Percentiles rank a stretch among this genome's conserved stretches.
These are phyloP conservation scores for Ornithoptera alexandrae DNA, from an alignment of 2,888 invertebrate species.

Conservation along the genomic window DNA sequence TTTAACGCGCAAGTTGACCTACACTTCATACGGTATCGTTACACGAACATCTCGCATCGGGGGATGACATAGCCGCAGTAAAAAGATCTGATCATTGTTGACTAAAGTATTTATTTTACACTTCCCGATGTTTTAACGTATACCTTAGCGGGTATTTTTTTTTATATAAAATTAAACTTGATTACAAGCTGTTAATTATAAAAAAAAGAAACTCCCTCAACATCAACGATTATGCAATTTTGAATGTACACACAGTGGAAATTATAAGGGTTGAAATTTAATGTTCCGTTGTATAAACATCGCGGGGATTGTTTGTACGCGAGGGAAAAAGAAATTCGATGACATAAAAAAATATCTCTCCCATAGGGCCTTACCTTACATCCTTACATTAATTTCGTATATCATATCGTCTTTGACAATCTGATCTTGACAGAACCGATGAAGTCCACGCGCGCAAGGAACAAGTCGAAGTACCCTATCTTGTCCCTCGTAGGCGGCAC, in stretches of 20 bases:
- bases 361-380: slow-evolving; percentile 78
- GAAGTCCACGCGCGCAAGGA: slow-evolving; percentile 49
- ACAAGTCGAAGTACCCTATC: slow-evolving; percentile 53
- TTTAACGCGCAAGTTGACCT: slow-evolving; percentile 50
- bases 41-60: slow-evolving; percentile 27
- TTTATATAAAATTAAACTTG: slow-evolving; percentile 63
- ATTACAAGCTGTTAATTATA: slow-evolving; percentile 75
- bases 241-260: slow-evolving; percentile 51
- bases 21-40: slow-evolving; percentile 42
- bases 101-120: slow-evolving; percentile 75
- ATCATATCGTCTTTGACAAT: slow-evolving; percentile 78
- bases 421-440: slow-evolving; percentile 60
- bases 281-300: slow-evolving; percentile 45
- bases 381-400: slow-evolving; percentile 76
- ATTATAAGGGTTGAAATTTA: slow-evolving; percentile 32
- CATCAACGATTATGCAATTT: slow-evolving; percentile 75
- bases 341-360: slow-evolving; percentile 79
- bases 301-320: slow-evolving; percentile 48
- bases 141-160: slow-evolving; percentile 57
- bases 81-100: slow-evolving; percentile 55
- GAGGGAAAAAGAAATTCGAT: slow-evolving; percentile 71
- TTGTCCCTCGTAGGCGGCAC: slow-evolving; percentile 53
- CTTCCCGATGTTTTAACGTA: slow-evolving; percentile 68
- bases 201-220: slow-evolving; percentile 60
- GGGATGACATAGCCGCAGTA: slow-evolving; percentile 33